A percentile compares a stretch with the other conserved stretches of the same genome.
These are phyloP conservation scores for Eristalis tenax DNA, from an alignment of 2,888 invertebrate genomes.

Conservation along the genomic window DNA sequence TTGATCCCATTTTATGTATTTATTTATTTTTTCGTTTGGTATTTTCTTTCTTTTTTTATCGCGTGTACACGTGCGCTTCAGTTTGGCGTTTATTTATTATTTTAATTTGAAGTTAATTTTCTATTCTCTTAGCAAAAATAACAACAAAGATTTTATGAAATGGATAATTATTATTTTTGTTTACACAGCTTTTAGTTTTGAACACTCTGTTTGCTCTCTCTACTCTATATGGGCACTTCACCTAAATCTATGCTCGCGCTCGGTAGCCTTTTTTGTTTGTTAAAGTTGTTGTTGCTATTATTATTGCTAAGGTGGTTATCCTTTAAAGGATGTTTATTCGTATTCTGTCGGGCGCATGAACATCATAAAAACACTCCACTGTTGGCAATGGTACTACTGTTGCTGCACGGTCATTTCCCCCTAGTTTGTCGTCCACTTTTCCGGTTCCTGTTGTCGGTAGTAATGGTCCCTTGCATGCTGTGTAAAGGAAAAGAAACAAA, in stretches of 20 bases:
- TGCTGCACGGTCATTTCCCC: conserved; percentile 55
- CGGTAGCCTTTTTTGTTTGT: conserved; percentile 18
- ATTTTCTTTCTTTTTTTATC: conserved; percentile 11
- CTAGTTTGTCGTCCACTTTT: conserved; percentile 71
- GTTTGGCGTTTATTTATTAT: conserved; percentile 11
- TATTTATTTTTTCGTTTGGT: not conserved
- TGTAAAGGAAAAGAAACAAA: conserved; percentile 16
- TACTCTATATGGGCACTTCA: conserved; percentile 51
- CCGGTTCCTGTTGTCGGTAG: conserved; percentile 68
- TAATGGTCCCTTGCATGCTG: conserved; percentile 42
- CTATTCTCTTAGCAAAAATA: conserved; percentile 4
- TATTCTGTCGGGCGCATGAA: conserved; percentile 57
- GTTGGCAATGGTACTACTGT: conserved; percentile 41
- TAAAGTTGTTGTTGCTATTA: no score
- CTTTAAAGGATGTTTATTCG: conserved; percentile 66
- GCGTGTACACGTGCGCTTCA: not conserved
- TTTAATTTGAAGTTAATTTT: conserved; percentile 40
- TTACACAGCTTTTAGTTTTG: conserved; percentile 47
- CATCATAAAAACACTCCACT: conserved; percentile 57
- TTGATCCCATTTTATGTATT: conserved; percentile 52
- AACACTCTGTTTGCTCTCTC: conserved; percentile 41
- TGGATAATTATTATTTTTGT: conserved; percentile 8
- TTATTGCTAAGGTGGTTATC: conserved; percentile 60
- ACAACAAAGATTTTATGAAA: not conserved
- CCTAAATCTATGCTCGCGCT: conserved; percentile 54